phyloP scores from a whole-genome alignment of 1,140 invertebrate species.

The Spodoptera frugiperda region DNA sequence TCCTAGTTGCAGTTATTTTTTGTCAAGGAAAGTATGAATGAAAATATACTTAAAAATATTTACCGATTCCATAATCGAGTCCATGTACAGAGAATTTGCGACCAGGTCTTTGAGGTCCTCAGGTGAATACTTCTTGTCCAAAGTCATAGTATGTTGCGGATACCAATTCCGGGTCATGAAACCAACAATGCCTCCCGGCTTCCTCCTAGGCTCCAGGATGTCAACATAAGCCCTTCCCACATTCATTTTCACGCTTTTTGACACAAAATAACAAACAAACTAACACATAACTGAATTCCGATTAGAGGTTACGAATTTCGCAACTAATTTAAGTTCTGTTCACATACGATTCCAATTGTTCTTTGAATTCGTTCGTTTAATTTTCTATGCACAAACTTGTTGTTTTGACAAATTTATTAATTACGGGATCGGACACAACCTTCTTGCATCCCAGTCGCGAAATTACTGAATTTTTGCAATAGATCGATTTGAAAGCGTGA shows the following conservation, averaged over 20 bases:
- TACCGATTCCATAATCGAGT: conserved; percentile 74
- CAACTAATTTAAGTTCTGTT: background rate
- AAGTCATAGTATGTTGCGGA: conserved; percentile 64
- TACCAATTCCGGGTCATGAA: conserved; percentile 75
- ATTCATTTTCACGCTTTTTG: conserved; percentile 62
- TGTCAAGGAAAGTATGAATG: background rate
- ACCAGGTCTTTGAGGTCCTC: conserved; percentile 72
- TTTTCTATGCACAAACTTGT: no score
- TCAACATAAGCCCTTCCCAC: conserved; percentile 66
- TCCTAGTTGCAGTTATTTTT: no score
- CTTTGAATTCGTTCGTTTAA: no score
- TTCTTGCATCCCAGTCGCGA: no score
- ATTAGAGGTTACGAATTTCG: background rate
- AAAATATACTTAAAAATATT: conserved; percentile 44
- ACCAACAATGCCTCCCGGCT: conserved; percentile 71
- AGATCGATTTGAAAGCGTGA: no score
- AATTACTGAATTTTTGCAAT: no score
- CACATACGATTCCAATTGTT: background rate
- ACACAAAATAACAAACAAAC: conserved; percentile 3
- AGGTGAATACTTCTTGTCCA: conserved; percentile 66
- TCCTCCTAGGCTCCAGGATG: conserved; percentile 76
- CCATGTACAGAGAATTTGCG: conserved; percentile 71
- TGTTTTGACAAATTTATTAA: no score
- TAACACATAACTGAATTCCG: conserved; percentile 13
- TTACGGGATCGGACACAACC: no score